A percentile compares a stretch with the other conserved stretches of the same genome.
Evolutionary conservation across 2,113 vertebrate genomes (phyloP).

Genomic region (Serinus canaria): DNA sequence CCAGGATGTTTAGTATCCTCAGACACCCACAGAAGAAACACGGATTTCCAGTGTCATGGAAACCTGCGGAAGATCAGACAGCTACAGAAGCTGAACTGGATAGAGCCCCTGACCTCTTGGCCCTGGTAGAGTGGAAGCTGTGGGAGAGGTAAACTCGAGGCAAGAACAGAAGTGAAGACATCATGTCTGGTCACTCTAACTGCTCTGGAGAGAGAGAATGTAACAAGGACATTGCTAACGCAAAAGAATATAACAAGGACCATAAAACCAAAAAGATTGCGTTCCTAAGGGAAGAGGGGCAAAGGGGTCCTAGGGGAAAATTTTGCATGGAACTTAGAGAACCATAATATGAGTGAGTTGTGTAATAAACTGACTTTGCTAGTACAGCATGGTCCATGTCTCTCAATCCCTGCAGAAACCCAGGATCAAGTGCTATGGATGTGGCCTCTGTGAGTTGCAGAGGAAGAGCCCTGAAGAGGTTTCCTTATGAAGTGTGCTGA

Average conservation of each 20-base stretch:
- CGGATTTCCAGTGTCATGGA: background rate
- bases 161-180: background rate
- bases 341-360: background rate
- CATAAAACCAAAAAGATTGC: background rate
- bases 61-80: background rate
- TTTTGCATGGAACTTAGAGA: background rate
- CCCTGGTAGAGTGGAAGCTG: background rate
- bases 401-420: background rate
- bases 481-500: background rate
- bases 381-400: background rate
- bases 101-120: background rate
- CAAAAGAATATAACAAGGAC: background rate
- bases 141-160: background rate
- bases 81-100: background rate
- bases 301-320: background rate
- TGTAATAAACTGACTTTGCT: background rate
- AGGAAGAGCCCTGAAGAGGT: background rate
- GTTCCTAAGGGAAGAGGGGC: background rate
- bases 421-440: background rate
- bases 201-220: background rate
- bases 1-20: background rate
- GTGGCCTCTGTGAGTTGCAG: background rate
- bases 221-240: background rate
- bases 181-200: background rate
- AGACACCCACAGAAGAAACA: background rate